These are phyloP conservation scores for Galemys pyrenaicus DNA, from an alignment of 2,113 vertebrate genomes.

Conservation along the genomic window DNA sequence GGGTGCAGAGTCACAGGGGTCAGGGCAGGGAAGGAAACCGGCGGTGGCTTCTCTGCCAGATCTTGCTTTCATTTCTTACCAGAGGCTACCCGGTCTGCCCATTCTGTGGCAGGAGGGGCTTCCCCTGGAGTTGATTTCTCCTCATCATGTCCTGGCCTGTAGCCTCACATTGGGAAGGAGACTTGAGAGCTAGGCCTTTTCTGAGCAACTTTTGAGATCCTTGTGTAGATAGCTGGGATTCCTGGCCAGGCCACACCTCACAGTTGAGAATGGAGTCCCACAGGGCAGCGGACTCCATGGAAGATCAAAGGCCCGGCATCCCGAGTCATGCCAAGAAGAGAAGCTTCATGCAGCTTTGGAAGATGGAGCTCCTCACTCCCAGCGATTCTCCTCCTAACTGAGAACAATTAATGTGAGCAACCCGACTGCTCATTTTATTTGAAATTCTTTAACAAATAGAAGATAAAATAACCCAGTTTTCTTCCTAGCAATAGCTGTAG, in stretches of 20 bases:
- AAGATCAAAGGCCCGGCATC: background rate
- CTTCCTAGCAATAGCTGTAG: background rate
- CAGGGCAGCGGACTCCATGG: background rate
- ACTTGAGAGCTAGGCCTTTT: background rate
- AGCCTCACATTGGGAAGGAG: background rate
- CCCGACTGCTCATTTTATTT: slow-evolving; percentile 37
- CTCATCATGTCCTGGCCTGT: background rate
- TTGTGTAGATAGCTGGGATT: background rate
- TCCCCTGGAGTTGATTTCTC: background rate
- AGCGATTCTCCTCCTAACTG: background rate
- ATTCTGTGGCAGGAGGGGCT: background rate
- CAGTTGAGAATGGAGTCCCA: background rate
- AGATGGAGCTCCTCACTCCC: background rate
- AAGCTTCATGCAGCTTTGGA: background rate
- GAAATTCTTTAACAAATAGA: slow-evolving; percentile 54
- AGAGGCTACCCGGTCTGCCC: too few species aligned
- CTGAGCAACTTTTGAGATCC: background rate
- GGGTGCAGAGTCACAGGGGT: background rate
- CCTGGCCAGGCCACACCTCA: background rate
- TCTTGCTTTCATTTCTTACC: background rate
- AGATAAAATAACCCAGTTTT: slow-evolving; percentile 47
- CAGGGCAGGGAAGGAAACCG: background rate
- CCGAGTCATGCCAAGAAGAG: background rate
- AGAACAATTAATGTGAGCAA: slow-evolving; percentile 42
- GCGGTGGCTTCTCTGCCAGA: background rate